Evolutionary conservation across 2,113 vertebrate genomes (phyloP).

Genomic region (Lutjanus erythropterus): DNA sequence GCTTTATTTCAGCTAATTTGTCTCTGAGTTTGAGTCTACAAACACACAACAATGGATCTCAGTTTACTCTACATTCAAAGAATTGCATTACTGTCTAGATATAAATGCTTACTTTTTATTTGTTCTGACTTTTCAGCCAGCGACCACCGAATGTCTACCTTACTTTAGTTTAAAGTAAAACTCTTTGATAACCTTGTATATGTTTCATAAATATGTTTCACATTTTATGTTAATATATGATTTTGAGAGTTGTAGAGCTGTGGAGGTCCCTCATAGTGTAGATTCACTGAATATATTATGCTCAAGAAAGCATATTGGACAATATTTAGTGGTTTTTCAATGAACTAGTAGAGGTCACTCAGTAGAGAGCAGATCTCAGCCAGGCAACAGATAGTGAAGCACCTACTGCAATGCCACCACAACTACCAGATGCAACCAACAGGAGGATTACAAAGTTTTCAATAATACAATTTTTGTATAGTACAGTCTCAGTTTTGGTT

Average conservation of each 20-base stretch:
- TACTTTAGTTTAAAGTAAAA: background rate
- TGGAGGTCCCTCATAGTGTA: background rate
- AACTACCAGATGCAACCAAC: too few species aligned
- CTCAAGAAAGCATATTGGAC: background rate
- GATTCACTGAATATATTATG: background rate
- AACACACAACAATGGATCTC: conserved; percentile 33
- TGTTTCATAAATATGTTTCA: background rate
- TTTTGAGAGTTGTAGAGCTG: background rate
- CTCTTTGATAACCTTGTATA: background rate
- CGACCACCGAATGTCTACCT: background rate
- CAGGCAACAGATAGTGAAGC: too few species aligned
- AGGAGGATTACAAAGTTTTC: too few species aligned
- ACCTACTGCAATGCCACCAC: too few species aligned
- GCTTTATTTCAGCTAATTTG: conserved; percentile 86
- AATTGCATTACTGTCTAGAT: background rate
- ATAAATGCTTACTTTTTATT: background rate
- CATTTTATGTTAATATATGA: background rate
- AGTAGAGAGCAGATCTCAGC: too few species aligned
- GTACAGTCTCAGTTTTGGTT: too few species aligned
- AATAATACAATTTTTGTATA: too few species aligned
- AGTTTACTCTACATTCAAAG: background rate
- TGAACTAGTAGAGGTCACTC: too few species aligned
- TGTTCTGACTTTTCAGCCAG: background rate
- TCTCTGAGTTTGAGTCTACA: conserved; percentile 54
- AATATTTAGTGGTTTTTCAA: background rate